Base-by-base conservation (phyloP, 2,113 vertebrate genomes). In the Corydoras maculifer region DNA sequence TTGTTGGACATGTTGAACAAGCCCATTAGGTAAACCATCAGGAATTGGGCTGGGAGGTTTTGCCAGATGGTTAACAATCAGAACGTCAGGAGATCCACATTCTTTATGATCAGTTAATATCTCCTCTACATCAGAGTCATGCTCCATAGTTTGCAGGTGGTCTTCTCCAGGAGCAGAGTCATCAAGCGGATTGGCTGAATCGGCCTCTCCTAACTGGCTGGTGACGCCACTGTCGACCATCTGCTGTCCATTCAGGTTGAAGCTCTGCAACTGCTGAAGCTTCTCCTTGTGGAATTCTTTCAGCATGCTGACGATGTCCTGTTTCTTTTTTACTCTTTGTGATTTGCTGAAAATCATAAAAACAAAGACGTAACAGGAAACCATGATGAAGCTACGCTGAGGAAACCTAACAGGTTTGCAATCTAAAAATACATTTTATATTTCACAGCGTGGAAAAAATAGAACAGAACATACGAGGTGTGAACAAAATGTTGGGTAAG, bases 201-300 rank as follows among this genome's bases (percentile, higher is more conserved):
- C 77, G 0, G 64, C 61, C 7, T 77, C 75, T 3, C 68, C 69
- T 50, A 10, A 9, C 32, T 62, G 65, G 25, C 54, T 30, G 12
- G 32, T 43, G 30, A 59, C 9, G 18, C 30, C 58, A 5, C 9
- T 14, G 31, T 55, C 4, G 43, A 18, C 48, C 30, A 68, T 75
- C 1, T 85, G 87, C 12, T 78, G 84, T 7, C 84, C 87, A 86
- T 77, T 87, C 84, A 84, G 65, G 86, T 89, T 83, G 88, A 86
- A 64, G 88, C 89, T 57, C 68, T 81, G 79, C 71, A 84, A 70
- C 32, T 77, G 80, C 29, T 86, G 81, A 59, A 73, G 84, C 58
- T 98, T 99, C 81, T 96, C 94, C 57, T 90, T 93, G 73, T 94
- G 91, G 71, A 98, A 96, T 73, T 92, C 95, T 74, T 90, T 94